phyloP scores from a whole-genome alignment of 2,888 invertebrate species.

The Trichopria drosophilae region DNA sequence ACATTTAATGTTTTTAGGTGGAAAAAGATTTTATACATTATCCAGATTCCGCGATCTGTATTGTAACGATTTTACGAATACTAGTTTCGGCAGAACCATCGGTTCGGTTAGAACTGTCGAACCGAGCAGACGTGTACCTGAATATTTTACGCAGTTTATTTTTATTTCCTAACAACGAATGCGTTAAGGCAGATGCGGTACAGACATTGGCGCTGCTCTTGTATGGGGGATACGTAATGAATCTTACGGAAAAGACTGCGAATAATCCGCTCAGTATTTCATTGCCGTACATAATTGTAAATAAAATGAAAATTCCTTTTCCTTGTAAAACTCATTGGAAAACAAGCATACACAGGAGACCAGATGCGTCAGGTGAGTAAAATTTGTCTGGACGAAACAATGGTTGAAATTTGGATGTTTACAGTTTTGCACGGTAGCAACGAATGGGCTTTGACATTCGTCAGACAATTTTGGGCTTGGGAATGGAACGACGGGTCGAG shows the following conservation, averaged over 20 bases:
- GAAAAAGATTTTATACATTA: constrained; percentile 60
- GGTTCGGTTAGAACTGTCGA: constrained; percentile 64
- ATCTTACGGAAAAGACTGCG: constrained; percentile 35
- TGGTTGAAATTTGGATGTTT: constrained; percentile 11
- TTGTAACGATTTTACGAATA: constrained; percentile 59
- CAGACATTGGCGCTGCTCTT: constrained; percentile 61
- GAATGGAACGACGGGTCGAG: constrained; percentile 46
- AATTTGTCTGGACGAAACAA: not conserved
- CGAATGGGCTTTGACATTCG: constrained; percentile 39
- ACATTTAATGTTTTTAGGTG: constrained; percentile 44
- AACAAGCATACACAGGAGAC: constrained; percentile 56
- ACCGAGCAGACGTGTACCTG: constrained; percentile 57
- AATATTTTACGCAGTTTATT: constrained; percentile 62
- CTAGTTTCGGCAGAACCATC: constrained; percentile 62
- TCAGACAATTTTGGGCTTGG: constrained; percentile 53
- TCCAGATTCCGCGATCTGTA: constrained; percentile 62
- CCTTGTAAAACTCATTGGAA: constrained; percentile 59
- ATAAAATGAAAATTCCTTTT: constrained; percentile 60
- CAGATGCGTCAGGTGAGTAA: constrained; percentile 47
- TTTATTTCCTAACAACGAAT: constrained; percentile 62
- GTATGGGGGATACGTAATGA: constrained; percentile 58
- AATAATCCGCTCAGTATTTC: constrained; percentile 53
- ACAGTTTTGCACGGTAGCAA: constrained; percentile 40
- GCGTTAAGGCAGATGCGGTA: constrained; percentile 59
- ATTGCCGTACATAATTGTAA: constrained; percentile 58